These are phyloP conservation scores for Siniperca undulata DNA, from an alignment of 2,797 vertebrate species.

Conservation along the genomic window DNA sequence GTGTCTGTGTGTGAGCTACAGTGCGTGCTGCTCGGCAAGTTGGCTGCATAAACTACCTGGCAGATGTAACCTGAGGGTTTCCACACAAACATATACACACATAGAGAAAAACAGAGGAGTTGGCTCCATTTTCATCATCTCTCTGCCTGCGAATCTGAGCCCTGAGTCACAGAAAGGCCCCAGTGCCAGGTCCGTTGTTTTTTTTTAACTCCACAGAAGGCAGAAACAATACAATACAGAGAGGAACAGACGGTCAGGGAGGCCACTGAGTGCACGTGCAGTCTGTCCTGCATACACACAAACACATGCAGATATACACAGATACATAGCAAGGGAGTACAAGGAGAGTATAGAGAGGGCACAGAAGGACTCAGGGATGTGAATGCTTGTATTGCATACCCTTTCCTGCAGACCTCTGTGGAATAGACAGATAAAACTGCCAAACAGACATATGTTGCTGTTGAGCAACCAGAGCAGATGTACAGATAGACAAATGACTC, in stretches of 20 bases:
- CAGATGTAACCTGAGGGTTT: slow-evolving; percentile 73
- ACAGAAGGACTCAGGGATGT: slow-evolving; percentile 27
- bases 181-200: slow-evolving; percentile 33
- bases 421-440: slow-evolving; percentile 49
- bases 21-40: slow-evolving; percentile 1
- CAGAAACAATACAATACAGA: slow-evolving; percentile 56
- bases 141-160: slow-evolving; percentile 43
- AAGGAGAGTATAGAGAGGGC: slow-evolving; percentile 42
- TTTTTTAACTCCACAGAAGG: slow-evolving; percentile 49
- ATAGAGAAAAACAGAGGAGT: slow-evolving; percentile 42
- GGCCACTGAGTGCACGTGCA: slow-evolving; percentile 48
- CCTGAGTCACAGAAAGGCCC: slow-evolving; percentile 41
- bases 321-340: slow-evolving; percentile 36
- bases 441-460: slow-evolving; percentile 47
- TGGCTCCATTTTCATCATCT: slow-evolving; percentile 63
- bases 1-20: slow-evolving; percentile 21
- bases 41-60: slow-evolving; percentile 62
- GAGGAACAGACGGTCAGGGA: slow-evolving; percentile 56
- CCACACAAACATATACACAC: slow-evolving; percentile 41
- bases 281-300: slow-evolving; percentile 52
- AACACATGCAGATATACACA: slow-evolving; percentile 52
- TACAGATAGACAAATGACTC: slow-evolving; percentile 37
- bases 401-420: slow-evolving; percentile 19
- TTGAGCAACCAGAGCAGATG: slow-evolving; percentile 10
- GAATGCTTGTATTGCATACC: slow-evolving; percentile 23